Base-by-base conservation (phyloP, 2,113 vertebrate genomes). In the Poeciliopsis occidentalis region DNA sequence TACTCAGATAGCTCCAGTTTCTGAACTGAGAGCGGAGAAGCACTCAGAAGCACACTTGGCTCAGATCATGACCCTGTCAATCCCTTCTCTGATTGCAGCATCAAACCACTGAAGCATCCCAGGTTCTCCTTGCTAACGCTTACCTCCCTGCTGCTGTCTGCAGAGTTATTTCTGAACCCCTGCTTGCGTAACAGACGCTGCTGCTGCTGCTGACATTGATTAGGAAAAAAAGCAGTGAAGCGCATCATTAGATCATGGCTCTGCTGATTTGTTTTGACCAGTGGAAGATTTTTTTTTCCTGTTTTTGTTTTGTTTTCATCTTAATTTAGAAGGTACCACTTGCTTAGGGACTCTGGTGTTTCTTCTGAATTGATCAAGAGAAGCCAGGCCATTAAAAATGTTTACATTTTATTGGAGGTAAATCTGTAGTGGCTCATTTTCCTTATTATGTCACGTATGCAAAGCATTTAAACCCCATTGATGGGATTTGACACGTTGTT, bases 51-150 rank as follows among this genome's bases (percentile, higher is more conserved):
- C 66, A 71, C 31, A 73, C 63, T 27, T 26, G 69, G 73, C 31
- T 75, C n/a, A 64, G 79, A 74, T 76, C 73, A 37, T 12, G 57
- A 80, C 85, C 88, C 76, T 80, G 81, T 85, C 88, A 83, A 63
- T 83, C 71, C 76, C 71, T 70, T 80, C 86, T 79, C 34, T 82
- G 76, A 89, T 76, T 76, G 82, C 68, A 77, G 82, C 84, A 69
- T 88, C 87, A 84, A 67, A 71, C 63, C 71, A 15, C 51, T 69
- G 30, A 6, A 64, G 71, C 75, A 0, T 69, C 3, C 1, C 68
- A 19, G 61, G 62, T 64, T 62, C 64, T 82, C 78, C 62, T 64
- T 22, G 82, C 69, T 29, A 22, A 82, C 66, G 47, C 60, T 37
- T 0, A 32, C 67, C 75, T 27, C 75, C 86, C 85, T 2, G 78